Base-by-base conservation (phyloP, 2,113 vertebrate species). In the Procavia capensis region DNA sequence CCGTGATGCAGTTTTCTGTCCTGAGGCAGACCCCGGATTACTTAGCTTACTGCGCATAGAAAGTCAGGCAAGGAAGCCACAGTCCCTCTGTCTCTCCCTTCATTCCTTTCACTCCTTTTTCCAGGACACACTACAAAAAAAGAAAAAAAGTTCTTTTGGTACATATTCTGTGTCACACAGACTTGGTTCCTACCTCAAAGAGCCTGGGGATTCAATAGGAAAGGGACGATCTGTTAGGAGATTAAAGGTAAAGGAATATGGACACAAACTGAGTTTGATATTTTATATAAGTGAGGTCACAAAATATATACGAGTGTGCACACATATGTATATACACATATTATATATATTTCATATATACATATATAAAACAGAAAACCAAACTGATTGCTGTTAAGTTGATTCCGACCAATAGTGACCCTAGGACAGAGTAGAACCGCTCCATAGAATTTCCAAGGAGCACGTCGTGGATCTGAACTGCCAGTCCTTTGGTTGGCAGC, bases 241-340 rank as follows among this genome's bases (percentile, higher is more conserved):
- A 84, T 68, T 20, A 43, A 79, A 93, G 20, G 22, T 72, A 34
- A 64, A 85, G 25, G 41, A 43, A 17, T 86, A 16, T 76, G 59
- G 70, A 88, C 31, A 31, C 0, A n/a, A 8, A 29, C 3, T 39
- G 1, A 24, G 19, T 2, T 3, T 2, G 31, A 31, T 14, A n/a
- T 34, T 66, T 66, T 14, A 66, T 66, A 16, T 31, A n/a, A 4
- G 64, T 66, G 11, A 13, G 50, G 50, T 54, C 50, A 54, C 17
- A 54, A 10, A 54, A 54, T 54, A 54, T 54, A 54, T 13, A 54
- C 17, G 50, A 54, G 11, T n/a, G n/a, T n/a, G n/a, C n/a, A n/a
- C n/a, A n/a, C n/a, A n/a, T n/a, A n/a, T n/a, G n/a, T n/a, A n/a
- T n/a, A n/a, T n/a, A n/a, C n/a, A n/a, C n/a, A n/a, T n/a, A n/a